phyloP scores from a whole-genome alignment of 2,797 vertebrate genomes.

The Hippopotamyrus pictus region DNA sequence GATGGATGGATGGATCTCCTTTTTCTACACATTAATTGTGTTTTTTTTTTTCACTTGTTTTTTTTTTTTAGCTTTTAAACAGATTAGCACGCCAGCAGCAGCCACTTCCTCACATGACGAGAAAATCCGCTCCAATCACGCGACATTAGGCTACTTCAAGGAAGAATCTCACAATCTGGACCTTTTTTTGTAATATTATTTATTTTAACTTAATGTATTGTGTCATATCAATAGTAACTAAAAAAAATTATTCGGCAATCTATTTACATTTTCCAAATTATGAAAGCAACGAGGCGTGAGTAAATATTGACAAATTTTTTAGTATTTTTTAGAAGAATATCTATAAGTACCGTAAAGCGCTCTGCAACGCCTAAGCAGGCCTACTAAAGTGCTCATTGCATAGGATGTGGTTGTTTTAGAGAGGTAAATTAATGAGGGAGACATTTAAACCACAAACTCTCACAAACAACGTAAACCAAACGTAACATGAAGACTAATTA shows the following conservation, averaged over 20 bases:
- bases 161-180: slow-evolving; percentile 52
- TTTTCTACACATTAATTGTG: background rate
- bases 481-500: background rate
- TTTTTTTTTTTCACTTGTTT: background rate
- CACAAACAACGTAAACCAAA: background rate
- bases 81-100: background rate
- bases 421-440: background rate
- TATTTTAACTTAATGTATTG: background rate
- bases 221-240: background rate
- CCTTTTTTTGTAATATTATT: slow-evolving; percentile 46
- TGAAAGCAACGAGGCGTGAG: background rate
- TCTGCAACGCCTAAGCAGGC: background rate
- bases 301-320: background rate
- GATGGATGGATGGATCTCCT: background rate
- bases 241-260: background rate
- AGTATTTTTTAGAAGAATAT: background rate
- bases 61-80: background rate
- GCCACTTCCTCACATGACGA: slow-evolving; percentile 23
- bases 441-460: background rate
- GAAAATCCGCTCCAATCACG: slow-evolving; percentile 46
- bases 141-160: slow-evolving; percentile 46
- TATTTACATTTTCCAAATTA: background rate
- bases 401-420: background rate
- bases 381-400: too few relatives aligned
- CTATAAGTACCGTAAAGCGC: background rate